A percentile compares a stretch with the other conserved stretches of the same genome.
Conservation (phyloP, 2,797 vertebrate genomes). For the Hypotaenidia philippensis region DNA sequence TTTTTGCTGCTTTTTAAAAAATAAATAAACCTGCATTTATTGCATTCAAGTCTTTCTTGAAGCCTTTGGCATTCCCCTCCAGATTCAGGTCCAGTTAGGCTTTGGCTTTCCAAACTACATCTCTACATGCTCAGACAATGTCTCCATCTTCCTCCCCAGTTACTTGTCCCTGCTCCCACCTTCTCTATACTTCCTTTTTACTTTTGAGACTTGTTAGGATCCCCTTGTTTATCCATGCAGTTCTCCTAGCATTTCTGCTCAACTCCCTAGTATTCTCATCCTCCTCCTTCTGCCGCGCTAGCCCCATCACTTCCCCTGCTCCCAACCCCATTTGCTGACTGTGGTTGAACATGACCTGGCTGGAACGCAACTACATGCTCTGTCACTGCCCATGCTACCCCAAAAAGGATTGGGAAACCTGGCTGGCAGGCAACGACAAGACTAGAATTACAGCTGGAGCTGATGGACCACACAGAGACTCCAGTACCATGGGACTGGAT, state of each 20-base stretch:
- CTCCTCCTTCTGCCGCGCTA: not conserved
- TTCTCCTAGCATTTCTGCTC: not conserved
- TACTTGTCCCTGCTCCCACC: not conserved
- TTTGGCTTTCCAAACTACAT: not conserved
- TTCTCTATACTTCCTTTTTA: not conserved
- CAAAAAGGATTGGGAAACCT: not conserved
- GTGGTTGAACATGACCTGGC: not conserved
- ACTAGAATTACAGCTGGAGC: not conserved
- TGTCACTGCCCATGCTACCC: not conserved
- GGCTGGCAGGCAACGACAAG: not conserved
- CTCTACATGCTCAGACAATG: fast-evolving
- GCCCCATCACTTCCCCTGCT: not conserved
- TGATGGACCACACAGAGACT: not conserved
- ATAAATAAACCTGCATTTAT: not conserved
- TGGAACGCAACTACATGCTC: not conserved
- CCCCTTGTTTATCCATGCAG: not conserved
- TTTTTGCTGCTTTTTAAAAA: not conserved
- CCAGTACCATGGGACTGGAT: not conserved
- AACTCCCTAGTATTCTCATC: not conserved
- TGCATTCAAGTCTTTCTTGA: not conserved
- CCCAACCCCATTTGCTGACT: not conserved
- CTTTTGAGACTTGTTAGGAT: not conserved
- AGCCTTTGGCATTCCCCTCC: not conserved
- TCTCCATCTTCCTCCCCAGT: not conserved
- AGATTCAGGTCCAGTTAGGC: not conserved